Percentiles rank a stretch among this genome's conserved stretches.
Conservation (phyloP, 2,113 vertebrate species). For the Eulemur macaco region DNA sequence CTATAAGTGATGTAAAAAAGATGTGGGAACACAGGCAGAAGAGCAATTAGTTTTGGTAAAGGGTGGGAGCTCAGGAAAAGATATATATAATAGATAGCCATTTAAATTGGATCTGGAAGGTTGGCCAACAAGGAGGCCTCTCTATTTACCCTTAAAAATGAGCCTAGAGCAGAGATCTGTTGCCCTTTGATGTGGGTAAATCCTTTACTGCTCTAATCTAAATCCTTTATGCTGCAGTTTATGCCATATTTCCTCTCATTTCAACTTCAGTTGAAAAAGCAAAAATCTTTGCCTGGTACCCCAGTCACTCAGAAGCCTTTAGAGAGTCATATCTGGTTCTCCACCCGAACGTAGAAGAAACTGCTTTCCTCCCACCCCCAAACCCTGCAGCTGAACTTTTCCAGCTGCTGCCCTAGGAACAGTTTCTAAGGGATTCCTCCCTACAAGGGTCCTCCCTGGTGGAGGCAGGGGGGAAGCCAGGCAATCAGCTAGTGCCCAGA, state of each 20-base stretch:
- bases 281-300: not conserved
- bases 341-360: not conserved
- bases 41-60: not conserved
- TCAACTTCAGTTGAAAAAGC: conserved; percentile 17
- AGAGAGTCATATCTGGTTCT: not conserved
- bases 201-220: not conserved
- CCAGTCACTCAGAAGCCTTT: not conserved
- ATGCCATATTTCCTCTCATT: not conserved
- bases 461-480: not conserved
- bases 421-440: not conserved
- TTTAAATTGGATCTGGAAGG: not conserved
- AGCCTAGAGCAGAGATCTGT: not conserved
- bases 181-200: not conserved
- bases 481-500: not conserved
- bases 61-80: not conserved
- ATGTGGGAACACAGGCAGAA: not conserved
- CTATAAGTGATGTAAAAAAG: not conserved
- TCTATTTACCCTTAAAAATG: not conserved
- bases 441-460: not conserved
- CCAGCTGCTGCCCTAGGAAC: not conserved
- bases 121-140: not conserved
- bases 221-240: not conserved
- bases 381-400: not conserved
- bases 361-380: not conserved
- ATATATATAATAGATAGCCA: not conserved